Conservation (phyloP, 1,140 invertebrate species). For the Cylas formicarius region DNA sequence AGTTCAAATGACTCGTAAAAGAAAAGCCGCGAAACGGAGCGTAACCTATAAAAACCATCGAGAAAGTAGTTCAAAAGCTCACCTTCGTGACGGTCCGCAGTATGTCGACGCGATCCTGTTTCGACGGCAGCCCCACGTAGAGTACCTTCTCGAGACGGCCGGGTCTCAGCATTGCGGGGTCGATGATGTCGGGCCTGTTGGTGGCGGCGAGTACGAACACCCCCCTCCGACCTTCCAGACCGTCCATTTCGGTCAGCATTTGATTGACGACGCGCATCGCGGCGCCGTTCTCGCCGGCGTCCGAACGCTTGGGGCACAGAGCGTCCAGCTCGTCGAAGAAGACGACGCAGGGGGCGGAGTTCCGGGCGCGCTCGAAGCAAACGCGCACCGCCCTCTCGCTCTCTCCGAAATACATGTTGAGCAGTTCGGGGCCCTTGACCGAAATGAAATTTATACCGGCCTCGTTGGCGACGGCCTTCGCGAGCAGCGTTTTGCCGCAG, state of each 20-base stretch:
- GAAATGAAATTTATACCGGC: constrained; percentile 84
- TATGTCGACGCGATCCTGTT: constrained; percentile 79
- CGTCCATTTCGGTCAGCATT: constrained; percentile 98
- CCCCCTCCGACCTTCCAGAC: constrained; percentile 78
- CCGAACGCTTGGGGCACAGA: constrained; percentile 82
- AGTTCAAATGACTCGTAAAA: background rate
- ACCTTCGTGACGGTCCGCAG: constrained; percentile 86
- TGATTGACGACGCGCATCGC: constrained; percentile 90
- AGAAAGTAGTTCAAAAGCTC: constrained; percentile 13
- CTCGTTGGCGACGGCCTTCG: constrained; percentile 89
- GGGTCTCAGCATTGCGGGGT: constrained; percentile 90
- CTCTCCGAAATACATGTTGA: constrained; percentile 98
- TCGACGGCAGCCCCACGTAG: constrained; percentile 84
- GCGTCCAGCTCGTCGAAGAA: constrained; percentile 99
- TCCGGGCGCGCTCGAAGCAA: constrained; percentile 88
- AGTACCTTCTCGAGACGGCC: constrained; percentile 91
- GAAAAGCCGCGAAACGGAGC: background rate
- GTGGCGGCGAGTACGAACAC: constrained; percentile 95
- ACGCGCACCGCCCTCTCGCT: constrained; percentile 94
- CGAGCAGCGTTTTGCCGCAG: constrained; percentile 85
- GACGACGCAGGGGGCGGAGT: constrained; percentile 96
- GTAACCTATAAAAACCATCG: too few species aligned
- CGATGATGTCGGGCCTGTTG: constrained; percentile 95
- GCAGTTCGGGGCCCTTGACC: constrained; percentile 86
- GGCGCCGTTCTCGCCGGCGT: constrained; percentile 61